Evolutionary conservation across 2,113 vertebrate species (phyloP), one percentile per base, ranked within the genome.

Genomic region (Pipa parva): DNA sequence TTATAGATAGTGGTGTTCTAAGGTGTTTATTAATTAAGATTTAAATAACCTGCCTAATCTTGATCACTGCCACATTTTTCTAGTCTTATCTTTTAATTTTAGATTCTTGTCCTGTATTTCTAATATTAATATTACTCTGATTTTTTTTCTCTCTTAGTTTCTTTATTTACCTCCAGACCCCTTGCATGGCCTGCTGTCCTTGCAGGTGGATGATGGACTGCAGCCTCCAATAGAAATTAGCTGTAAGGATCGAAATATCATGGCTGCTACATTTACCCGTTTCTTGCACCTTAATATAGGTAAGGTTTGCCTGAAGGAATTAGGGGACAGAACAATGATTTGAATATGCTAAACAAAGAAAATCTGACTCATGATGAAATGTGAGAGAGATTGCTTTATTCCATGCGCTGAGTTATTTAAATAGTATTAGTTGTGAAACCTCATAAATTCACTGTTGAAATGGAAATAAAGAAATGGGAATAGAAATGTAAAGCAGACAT

Each of bases 261-360:
- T 99, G 86, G 96, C 95, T 11, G 97, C 97, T 77, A 99, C 96
- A 63, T 99, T 98, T 80, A 99, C 96, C 74, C 93, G 94, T 58
- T 97, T 97, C 63, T 89, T 99, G 55, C 97, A 98, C 83, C 95
- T 98, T 74, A 99, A 98, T 81, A 97, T 99, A 62, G 97, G 97
- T 99, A 84, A 85, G 87, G 27, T 39, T 33, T 18, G 6, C 3
- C 6, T 28, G 21, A 20, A 12, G 20, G 17, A 11, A 7, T 29
- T 21, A 12, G 37, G 7, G 10, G 4, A 42, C n/a, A n/a, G n/a
- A n/a, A n/a, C n/a, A n/a, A n/a, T n/a, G n/a, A n/a, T n/a, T n/a
- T n/a, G n/a, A n/a, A n/a, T n/a, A n/a, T n/a, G n/a, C n/a, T n/a
- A n/a, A n/a, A n/a, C n/a, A n/a, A n/a, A n/a, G n/a, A n/a, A n/a